phyloP scores from a whole-genome alignment of 2,113 vertebrate species.

The Aegypius monachus region DNA sequence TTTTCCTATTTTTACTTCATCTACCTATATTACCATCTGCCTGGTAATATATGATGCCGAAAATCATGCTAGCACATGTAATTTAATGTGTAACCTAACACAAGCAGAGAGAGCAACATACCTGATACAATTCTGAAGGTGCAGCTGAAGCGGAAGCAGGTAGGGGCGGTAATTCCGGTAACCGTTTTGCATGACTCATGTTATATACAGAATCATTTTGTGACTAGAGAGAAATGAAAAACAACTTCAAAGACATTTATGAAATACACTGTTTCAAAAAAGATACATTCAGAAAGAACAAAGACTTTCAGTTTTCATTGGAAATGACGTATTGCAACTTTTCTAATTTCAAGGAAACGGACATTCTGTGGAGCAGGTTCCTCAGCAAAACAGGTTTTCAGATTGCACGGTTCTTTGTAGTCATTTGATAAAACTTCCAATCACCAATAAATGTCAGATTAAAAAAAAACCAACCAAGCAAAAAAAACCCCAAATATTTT shows the following conservation, averaged over 20 bases:
- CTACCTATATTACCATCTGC: background rate
- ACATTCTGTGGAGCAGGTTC: background rate
- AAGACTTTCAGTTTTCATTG: background rate
- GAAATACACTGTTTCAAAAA: background rate
- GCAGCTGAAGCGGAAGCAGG: constrained; percentile 9
- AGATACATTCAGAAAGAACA: background rate
- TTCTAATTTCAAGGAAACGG: background rate
- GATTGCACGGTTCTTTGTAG: background rate
- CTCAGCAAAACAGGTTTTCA: background rate
- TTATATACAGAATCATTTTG: constrained; percentile 62
- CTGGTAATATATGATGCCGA: background rate
- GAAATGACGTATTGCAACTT: background rate
- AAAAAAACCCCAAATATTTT: background rate
- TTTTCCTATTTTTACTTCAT: background rate
- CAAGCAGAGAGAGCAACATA: constrained; percentile 24
- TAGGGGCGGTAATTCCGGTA: constrained; percentile 49
- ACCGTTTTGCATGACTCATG: constrained; percentile 58
- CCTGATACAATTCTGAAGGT: constrained; percentile 76
- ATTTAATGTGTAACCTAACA: background rate
- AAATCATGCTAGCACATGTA: background rate
- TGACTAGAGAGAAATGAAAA: constrained; percentile 46
- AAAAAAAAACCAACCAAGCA: background rate
- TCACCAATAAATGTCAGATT: background rate
- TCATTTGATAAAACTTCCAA: background rate
- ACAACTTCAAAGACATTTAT: background rate